Conservation (phyloP, 1,140 invertebrate genomes). For the Steinernema khuongi region DNA sequence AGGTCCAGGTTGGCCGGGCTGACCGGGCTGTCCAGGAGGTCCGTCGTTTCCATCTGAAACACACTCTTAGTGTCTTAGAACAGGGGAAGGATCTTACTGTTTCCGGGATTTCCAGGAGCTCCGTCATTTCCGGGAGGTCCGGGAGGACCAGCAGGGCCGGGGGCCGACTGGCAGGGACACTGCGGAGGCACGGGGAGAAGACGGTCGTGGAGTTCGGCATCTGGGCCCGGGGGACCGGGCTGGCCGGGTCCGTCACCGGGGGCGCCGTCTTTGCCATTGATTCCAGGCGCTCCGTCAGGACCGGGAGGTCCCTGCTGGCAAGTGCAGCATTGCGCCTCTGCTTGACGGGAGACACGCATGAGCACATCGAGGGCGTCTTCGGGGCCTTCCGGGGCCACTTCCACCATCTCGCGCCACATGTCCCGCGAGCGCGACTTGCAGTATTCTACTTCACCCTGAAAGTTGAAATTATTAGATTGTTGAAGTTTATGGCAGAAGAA, state of each 20-base stretch:
- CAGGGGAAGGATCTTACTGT: slow-evolving; percentile 14
- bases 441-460: slow-evolving; percentile 57
- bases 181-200: slow-evolving; percentile 57
- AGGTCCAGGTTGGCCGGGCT: slow-evolving; percentile 42
- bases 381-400: slow-evolving; percentile 43
- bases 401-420: slow-evolving; percentile 58
- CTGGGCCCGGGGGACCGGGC: slow-evolving; percentile 50
- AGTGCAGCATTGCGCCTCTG: slow-evolving; percentile 55
- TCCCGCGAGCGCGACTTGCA: slow-evolving; percentile 54
- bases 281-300: slow-evolving; percentile 45
- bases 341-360: slow-evolving; percentile 46
- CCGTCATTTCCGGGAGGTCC: slow-evolving; percentile 54
- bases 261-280: slow-evolving; percentile 42
- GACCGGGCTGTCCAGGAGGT: slow-evolving; percentile 42
- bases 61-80: not conserved
- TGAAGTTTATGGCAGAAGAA: too few relatives aligned
- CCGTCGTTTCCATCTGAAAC: slow-evolving; percentile 50
- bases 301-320: slow-evolving; percentile 58
- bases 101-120: slow-evolving; percentile 50
- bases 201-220: slow-evolving; percentile 58
- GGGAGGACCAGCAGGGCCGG: slow-evolving; percentile 45
- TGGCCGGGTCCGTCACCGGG: slow-evolving; percentile 50
- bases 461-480: too few relatives aligned
- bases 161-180: slow-evolving; percentile 54
- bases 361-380: slow-evolving; percentile 41